Percentiles rank a stretch among this genome's conserved stretches.
Evolutionary conservation across 2,797 vertebrate species (phyloP).

Genomic region (Gymnothorax reevesii): DNA sequence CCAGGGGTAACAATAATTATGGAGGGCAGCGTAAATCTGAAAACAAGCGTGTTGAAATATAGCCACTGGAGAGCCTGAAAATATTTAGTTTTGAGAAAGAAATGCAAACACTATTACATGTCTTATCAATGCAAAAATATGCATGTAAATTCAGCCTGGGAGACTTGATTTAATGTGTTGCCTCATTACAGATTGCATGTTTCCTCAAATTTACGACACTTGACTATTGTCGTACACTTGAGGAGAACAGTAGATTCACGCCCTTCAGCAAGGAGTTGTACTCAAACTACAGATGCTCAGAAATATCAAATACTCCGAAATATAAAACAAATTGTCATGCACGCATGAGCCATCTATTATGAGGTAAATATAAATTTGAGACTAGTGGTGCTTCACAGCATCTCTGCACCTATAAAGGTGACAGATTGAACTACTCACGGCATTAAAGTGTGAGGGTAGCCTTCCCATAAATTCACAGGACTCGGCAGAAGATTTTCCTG

Average conservation of each 20-base stretch:
- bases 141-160: neutral
- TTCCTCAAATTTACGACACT: neutral
- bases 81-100: neutral
- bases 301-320: neutral
- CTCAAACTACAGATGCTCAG: neutral
- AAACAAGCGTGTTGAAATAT: neutral
- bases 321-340: neutral
- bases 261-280: neutral
- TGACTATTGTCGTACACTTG: neutral
- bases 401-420: neutral
- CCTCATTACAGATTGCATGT: neutral
- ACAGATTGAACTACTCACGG: conserved; percentile 77
- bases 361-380: neutral
- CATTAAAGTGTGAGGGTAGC: conserved; percentile 90
- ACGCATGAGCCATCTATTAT: neutral
- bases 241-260: neutral
- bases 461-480: conserved; percentile 84
- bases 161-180: neutral
- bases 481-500: conserved; percentile 78
- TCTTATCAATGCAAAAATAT: neutral
- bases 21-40: too few species aligned
- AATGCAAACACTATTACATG: neutral
- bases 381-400: neutral
- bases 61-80: neutral
- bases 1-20: too few species aligned